These are phyloP conservation scores for Nothoprocta pentlandii DNA, from an alignment of 2,113 vertebrate species.

Conservation along the genomic window DNA sequence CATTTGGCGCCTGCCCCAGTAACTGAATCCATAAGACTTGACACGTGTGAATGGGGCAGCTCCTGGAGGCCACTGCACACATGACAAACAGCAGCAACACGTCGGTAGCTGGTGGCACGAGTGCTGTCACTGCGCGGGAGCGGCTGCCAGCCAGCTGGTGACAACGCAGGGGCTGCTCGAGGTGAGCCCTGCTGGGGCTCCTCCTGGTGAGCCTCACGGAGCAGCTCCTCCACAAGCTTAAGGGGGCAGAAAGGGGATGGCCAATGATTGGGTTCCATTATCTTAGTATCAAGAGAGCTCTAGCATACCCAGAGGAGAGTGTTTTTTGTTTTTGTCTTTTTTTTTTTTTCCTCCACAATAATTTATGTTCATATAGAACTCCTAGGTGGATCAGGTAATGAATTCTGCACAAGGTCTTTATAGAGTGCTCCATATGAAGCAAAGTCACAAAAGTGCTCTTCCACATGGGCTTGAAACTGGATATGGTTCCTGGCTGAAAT, in stretches of 20 bases:
- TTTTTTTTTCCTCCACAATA: background rate
- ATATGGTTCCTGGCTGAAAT: background rate
- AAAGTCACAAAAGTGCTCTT: background rate
- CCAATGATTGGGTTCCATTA: background rate
- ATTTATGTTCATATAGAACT: background rate
- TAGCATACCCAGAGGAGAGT: background rate
- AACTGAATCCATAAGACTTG: background rate
- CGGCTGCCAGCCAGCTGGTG: conserved; percentile 5
- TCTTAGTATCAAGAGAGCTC: background rate
- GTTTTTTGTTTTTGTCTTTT: background rate
- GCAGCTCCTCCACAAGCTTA: background rate
- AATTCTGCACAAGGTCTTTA: background rate
- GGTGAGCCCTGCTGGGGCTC: background rate
- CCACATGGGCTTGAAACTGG: no score
- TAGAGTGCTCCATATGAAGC: background rate
- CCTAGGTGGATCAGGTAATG: background rate
- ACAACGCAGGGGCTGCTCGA: background rate
- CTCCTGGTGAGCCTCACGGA: background rate
- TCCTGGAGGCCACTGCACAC: background rate
- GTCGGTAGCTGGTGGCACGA: background rate
- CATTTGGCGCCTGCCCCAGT: background rate
- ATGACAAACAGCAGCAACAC: background rate
- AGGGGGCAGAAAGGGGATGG: background rate
- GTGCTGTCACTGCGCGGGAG: background rate
- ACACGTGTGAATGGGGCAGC: background rate